Conservation (phyloP, 1,140 invertebrate genomes). For the Elysia chlorotica region DNA sequence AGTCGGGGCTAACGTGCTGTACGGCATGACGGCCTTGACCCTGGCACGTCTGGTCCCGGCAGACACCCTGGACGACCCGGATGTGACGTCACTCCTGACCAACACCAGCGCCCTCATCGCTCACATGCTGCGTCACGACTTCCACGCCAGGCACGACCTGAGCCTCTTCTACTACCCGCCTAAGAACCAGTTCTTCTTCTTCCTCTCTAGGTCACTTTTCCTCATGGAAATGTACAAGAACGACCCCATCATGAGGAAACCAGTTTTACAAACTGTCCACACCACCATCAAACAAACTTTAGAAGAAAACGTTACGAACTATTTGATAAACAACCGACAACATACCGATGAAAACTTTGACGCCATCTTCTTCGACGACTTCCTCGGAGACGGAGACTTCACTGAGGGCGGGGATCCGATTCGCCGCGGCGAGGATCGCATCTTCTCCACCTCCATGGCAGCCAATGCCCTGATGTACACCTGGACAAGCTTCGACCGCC, state of each 20-base stretch:
- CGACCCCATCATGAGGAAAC: neutral
- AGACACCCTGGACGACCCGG: too few species aligned
- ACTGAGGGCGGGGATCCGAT: neutral
- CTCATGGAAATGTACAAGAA: constrained; percentile 25
- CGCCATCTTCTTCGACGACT: neutral
- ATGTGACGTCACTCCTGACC: neutral
- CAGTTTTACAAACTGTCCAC: too few species aligned
- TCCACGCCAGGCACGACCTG: constrained; percentile 37
- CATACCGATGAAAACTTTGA: neutral
- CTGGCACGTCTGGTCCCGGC: too few species aligned
- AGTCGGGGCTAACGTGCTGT: too few species aligned
- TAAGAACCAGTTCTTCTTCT: constrained; percentile 46
- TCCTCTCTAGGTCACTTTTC: constrained; percentile 36
- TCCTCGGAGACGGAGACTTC: neutral
- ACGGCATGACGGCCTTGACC: too few species aligned
- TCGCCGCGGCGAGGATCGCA: neutral
- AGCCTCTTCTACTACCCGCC: constrained; percentile 47
- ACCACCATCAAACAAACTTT: too few species aligned
- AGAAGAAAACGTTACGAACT: too few species aligned
- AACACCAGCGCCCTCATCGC: constrained; percentile 43
- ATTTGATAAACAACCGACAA: too few species aligned
- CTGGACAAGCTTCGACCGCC: neutral
- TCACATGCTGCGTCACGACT: constrained; percentile 40
- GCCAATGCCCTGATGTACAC: neutral
- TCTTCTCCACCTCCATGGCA: neutral